Base-by-base conservation (phyloP, 2,113 vertebrate species). In the Zosterops hypoxanthus region DNA sequence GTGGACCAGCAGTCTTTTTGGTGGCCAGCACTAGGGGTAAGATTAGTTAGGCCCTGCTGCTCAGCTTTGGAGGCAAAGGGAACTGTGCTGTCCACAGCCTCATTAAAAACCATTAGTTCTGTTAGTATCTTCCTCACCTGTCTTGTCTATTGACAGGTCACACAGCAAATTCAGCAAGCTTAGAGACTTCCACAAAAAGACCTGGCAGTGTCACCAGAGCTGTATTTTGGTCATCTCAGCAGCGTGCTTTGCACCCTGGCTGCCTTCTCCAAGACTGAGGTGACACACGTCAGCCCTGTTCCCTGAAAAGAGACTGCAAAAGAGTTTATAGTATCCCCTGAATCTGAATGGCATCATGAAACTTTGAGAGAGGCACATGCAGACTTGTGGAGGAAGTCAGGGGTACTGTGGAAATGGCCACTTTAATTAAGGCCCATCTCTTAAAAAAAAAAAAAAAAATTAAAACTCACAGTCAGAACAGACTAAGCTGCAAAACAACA, bases 251-350 rank as follows among this genome's bases (percentile, higher is more conserved):
- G 7, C 6, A 2, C 12, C 49, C 44, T 44, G 63, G 49, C 18
- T 70, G 42, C 39, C 31, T 65, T 65, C 42, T 49, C 41, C 24
- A 24, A 28, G 56, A 20, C 22, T 24, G 49, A 68, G 39, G 34
- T 18, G 52, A 53, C 4, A 23, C 6, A 10, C 0, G 0, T 33
- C 57, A 28, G n/a, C 12, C 21, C 52, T 66, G 6, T 4, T 59
- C 34, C 31, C 81, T 19, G 25, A 1, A 2, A 66, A 26, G 18
- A 42, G 49, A 42, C 8, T 57, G 46, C 24, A 28, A 14, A 70
- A 56, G 25, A 34, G 14, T 11, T 36, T 18, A 4, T 9, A 17
- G 24, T 8, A 63, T 36, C 29, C 29, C 53, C 42, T 31, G 16
- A n/a, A 15, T 14, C 11, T 47, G 22, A 59, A 60, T 25, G 23